phyloP scores from a whole-genome alignment of 2,113 vertebrate genomes.

The Spheniscus mendiculus region DNA sequence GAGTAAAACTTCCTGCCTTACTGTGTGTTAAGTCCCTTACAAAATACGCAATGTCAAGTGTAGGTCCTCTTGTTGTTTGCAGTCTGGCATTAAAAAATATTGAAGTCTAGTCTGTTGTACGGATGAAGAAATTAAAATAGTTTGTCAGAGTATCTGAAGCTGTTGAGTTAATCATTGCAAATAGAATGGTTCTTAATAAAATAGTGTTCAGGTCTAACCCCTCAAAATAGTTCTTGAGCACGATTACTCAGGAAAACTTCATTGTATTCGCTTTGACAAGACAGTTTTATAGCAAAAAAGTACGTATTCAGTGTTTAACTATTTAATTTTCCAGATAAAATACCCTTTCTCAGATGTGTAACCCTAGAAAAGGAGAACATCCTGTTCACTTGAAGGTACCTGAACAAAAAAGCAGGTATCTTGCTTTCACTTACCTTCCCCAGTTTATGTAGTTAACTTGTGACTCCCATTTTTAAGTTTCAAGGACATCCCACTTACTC shows the following conservation, averaged over 20 bases:
- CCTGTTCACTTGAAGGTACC: neutral
- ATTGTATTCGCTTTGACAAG: neutral
- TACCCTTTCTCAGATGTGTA: neutral
- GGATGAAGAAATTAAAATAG: neutral
- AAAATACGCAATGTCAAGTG: neutral
- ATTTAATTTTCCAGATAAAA: neutral
- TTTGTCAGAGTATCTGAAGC: neutral
- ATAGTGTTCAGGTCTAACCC: neutral
- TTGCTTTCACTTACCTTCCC: neutral
- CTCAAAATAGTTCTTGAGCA: neutral
- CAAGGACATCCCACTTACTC: neutral
- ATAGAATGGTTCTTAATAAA: neutral
- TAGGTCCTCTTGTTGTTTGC: neutral
- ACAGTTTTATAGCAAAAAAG: neutral
- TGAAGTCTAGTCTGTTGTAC: neutral
- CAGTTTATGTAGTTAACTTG: neutral
- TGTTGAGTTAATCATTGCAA: neutral
- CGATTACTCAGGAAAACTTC: neutral
- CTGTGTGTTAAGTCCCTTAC: neutral
- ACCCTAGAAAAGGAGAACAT: neutral
- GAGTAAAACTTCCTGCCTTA: neutral
- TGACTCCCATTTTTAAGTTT: neutral
- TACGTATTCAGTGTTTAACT: fast-evolving
- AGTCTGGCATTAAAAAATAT: neutral
- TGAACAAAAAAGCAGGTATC: neutral